phyloP scores from a whole-genome alignment of 1,140 invertebrate species.

The Leptonema lineaticorne region DNA sequence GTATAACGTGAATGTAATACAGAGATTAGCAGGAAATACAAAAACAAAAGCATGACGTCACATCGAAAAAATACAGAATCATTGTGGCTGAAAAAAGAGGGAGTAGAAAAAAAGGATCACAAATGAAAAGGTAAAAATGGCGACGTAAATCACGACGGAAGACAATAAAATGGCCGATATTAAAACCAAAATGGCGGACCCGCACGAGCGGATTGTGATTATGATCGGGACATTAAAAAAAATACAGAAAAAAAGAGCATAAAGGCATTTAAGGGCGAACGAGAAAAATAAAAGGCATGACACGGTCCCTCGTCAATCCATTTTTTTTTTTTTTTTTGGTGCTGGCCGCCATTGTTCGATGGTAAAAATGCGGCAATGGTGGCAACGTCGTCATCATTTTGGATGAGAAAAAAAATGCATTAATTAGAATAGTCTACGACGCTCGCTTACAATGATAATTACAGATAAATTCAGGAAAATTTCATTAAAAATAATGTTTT shows the following conservation, averaged over 20 bases:
- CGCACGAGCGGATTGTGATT: slow-evolving; percentile 10
- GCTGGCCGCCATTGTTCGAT: neutral
- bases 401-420: neutral
- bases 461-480: too few species aligned
- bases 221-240: slow-evolving; percentile 18
- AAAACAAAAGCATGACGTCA: neutral
- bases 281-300: neutral
- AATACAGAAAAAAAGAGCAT: slow-evolving; percentile 3
- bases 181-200: slow-evolving; percentile 5
- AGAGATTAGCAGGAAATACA: neutral
- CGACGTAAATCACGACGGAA: neutral
- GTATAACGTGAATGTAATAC: too few species aligned
- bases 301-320: slow-evolving; percentile 27
- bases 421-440: neutral
- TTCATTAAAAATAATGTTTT: too few species aligned
- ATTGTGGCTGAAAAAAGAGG: neutral
- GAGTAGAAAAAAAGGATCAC: neutral
- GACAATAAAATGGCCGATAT: slow-evolving; percentile 12
- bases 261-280: neutral
- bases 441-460: too few species aligned
- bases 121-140: neutral
- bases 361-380: neutral
- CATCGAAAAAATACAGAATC: neutral
- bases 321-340: slow-evolving; percentile 2
- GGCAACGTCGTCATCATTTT: neutral